Conservation (phyloP, 2,113 vertebrate species). For the Salvelinus namaycush region DNA sequence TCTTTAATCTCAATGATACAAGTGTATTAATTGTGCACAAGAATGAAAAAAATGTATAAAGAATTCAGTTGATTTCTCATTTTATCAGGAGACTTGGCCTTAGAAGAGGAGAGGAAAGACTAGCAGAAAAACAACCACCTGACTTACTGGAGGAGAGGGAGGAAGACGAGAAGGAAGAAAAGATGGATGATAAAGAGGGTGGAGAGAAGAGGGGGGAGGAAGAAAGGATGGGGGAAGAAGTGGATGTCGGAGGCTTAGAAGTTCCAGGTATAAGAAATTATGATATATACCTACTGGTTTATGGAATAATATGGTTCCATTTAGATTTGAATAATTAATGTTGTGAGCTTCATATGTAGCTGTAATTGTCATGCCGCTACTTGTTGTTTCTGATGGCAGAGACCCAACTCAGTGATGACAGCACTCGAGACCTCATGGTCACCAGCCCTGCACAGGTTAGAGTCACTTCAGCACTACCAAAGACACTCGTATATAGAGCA, state of each 20-base stretch:
- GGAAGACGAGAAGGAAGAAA: conserved; percentile 9
- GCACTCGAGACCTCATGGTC: conserved; percentile 49
- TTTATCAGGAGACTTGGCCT: conserved; percentile 39
- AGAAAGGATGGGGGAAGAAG: conserved; percentile 66
- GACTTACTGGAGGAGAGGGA: conserved; percentile 6
- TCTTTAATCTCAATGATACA: neutral
- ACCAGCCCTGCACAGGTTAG: conserved; percentile 23
- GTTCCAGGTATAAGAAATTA: conserved; percentile 75
- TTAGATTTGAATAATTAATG: neutral
- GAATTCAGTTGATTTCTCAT: neutral
- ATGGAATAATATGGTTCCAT: neutral
- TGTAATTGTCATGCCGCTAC: neutral
- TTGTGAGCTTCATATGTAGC: no score
- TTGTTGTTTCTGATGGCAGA: conserved; percentile 67
- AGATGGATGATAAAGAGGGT: conserved; percentile 42
- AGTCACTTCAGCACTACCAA: neutral
- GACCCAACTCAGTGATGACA: conserved; percentile 74
- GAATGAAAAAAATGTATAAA: neutral
- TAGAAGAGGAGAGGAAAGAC: conserved; percentile 23
- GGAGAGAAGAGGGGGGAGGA: conserved; percentile 19
- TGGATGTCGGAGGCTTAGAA: conserved; percentile 62
- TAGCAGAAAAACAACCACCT: neutral
- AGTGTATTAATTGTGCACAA: neutral
- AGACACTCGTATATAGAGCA: neutral
- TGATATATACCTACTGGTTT: no score